Evolutionary conservation across 2,797 vertebrate species (phyloP).

Genomic region (Crenichthys baileyi): DNA sequence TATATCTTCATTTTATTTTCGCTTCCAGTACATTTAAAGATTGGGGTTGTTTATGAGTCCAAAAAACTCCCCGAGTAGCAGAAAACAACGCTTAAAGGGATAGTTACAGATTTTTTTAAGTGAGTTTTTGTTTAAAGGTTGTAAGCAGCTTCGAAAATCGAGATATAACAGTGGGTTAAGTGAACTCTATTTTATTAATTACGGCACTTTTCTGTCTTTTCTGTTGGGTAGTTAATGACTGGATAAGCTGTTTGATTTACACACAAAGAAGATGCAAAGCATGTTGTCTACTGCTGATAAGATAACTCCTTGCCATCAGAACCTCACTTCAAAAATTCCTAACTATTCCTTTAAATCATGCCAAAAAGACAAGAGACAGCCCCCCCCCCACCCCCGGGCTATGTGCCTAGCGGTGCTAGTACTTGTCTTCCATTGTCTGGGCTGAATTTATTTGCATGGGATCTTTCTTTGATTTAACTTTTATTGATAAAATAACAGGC

Average conservation of each 20-base stretch:
- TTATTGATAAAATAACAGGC: conserved; percentile 43
- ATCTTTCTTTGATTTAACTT: conserved; percentile 18
- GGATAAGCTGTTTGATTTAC: not conserved
- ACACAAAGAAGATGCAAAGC: too few species aligned
- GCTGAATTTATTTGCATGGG: conserved; percentile 40
- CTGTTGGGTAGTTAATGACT: not conserved
- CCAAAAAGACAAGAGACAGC: conserved; percentile 37
- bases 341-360: conserved; percentile 22
- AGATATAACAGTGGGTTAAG: not conserved
- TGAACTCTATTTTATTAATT: not conserved
- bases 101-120: not conserved
- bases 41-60: not conserved
- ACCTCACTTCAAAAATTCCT: not conserved
- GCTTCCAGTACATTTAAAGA: not conserved
- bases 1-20: conserved; percentile 19
- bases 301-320: not conserved
- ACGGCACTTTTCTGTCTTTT: not conserved
- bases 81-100: conserved; percentile 22
- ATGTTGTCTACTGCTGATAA: too few species aligned
- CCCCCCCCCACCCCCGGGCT: conserved; percentile 25
- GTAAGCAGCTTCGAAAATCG: not conserved
- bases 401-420: conserved; percentile 42
- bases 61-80: conserved; percentile 34
- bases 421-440: conserved; percentile 35
- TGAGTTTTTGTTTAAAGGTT: not conserved